Evolutionary conservation across 2,113 vertebrate species (phyloP).

Genomic region (Silurus glanis): DNA sequence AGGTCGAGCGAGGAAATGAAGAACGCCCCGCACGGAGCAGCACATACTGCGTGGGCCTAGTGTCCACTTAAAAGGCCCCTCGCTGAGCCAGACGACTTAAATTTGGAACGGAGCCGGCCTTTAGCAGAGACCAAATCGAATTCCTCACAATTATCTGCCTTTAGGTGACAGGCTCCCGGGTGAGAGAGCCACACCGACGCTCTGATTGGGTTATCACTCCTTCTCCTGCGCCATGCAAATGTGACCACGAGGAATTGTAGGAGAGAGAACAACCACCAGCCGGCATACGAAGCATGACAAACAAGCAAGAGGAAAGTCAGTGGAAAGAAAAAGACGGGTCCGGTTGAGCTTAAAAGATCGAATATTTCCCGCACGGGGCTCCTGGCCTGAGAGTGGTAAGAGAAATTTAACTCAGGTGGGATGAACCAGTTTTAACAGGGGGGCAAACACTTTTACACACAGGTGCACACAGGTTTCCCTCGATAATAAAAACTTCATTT

Average conservation of each 20-base stretch:
- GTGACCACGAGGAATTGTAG: conserved; percentile 75
- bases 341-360: background rate
- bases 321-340: background rate
- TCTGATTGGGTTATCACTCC: conserved; percentile 98
- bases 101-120: conserved; percentile 58
- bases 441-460: too few relatives aligned
- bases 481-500: too few relatives aligned
- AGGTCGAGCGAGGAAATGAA: conserved; percentile 31
- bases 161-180: conserved; percentile 86
- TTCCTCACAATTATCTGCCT: conserved; percentile 99
- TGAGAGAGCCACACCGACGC: conserved; percentile 78
- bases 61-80: conserved; percentile 54
- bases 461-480: too few relatives aligned
- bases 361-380: too few relatives aligned
- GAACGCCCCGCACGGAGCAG: conserved; percentile 1
- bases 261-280: conserved; percentile 68
- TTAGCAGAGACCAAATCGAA: conserved; percentile 85
- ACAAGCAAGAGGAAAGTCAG: background rate
- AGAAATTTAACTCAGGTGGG: too few relatives aligned
- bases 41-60: conserved; percentile 63
- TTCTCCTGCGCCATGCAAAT: conserved; percentile 87
- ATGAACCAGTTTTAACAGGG: too few relatives aligned
- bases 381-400: too few relatives aligned
- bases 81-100: conserved; percentile 39
- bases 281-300: conserved; percentile 50